Percentiles rank a stretch among this genome's conserved stretches.
Conservation (phyloP, 2,113 vertebrate genomes). For the Myxocyprinus asiaticus region DNA sequence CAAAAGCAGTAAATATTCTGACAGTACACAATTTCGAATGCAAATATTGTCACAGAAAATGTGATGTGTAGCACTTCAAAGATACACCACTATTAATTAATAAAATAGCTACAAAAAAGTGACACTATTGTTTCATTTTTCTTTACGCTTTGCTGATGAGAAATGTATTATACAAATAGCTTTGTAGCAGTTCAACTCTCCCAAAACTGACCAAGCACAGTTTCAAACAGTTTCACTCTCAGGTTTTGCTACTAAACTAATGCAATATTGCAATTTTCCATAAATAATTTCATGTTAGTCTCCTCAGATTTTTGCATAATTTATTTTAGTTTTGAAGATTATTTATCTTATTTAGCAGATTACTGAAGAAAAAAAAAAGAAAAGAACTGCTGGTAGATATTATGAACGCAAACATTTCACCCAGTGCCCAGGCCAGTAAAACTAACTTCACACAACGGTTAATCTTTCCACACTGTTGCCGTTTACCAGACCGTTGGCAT, state of each 20-base stretch:
- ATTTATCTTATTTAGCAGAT: too few relatives aligned
- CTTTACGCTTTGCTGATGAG: too few relatives aligned
- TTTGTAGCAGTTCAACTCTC: too few relatives aligned
- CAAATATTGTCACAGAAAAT: too few relatives aligned
- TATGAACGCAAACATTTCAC: slow-evolving; percentile 8
- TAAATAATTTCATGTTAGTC: neutral
- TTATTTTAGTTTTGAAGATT: neutral
- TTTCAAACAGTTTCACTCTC: neutral
- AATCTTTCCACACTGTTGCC: slow-evolving; percentile 29
- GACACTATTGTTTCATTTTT: too few relatives aligned
- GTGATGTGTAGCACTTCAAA: too few relatives aligned
- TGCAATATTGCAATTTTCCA: neutral
- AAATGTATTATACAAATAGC: too few relatives aligned
- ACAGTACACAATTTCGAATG: too few relatives aligned
- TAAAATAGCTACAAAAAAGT: too few relatives aligned
- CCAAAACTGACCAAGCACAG: neutral
- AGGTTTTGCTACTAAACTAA: neutral
- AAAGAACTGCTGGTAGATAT: neutral
- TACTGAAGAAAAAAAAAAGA: neutral
- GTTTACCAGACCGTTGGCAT: slow-evolving; percentile 37
- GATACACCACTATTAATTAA: too few relatives aligned
- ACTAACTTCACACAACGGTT: slow-evolving; percentile 32
- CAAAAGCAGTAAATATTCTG: too few relatives aligned
- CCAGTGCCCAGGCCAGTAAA: slow-evolving; percentile 11
- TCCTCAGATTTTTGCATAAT: neutral